Evolutionary conservation across 2,113 vertebrate species (phyloP).

Genomic region (Herpetotheres cachinnans): DNA sequence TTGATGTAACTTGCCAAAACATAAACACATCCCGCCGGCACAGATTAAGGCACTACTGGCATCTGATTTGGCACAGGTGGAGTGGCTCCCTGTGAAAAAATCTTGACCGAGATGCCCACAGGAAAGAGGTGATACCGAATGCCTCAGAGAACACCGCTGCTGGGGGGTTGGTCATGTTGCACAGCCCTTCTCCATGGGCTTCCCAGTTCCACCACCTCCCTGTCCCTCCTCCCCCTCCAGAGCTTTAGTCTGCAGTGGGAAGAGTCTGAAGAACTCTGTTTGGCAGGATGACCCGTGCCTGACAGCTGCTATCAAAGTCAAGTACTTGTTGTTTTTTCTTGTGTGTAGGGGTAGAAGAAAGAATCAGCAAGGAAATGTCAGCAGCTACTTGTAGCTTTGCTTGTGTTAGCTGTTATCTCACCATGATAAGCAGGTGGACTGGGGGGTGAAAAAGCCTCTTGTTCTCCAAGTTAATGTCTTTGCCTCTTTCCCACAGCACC

Average conservation of each 20-base stretch:
- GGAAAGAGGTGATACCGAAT: not conserved
- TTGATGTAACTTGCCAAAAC: not conserved
- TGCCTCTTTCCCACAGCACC: not conserved
- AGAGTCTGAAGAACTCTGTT: not conserved
- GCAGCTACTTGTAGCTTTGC: not conserved
- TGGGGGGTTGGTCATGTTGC: not conserved
- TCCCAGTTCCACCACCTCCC: not conserved
- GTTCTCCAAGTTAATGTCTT: not conserved
- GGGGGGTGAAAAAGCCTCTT: not conserved
- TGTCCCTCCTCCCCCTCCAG: not conserved
- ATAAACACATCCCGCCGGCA: not conserved
- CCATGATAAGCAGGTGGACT: not conserved
- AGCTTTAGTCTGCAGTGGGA: not conserved
- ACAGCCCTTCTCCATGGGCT: not conserved
- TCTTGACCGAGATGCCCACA: not conserved
- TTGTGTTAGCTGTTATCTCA: not conserved
- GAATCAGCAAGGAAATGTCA: constrained; percentile 10
- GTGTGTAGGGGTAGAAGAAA: not conserved
- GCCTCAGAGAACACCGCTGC: not conserved
- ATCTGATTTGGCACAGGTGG: not conserved
- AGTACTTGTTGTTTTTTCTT: not conserved
- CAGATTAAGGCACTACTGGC: not conserved
- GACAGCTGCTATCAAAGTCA: not conserved
- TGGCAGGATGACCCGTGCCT: not conserved
- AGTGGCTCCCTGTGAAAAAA: not conserved